These are phyloP conservation scores for Apocheima hispidaria DNA, from an alignment of 2,888 invertebrate genomes.

Conservation along the genomic window DNA sequence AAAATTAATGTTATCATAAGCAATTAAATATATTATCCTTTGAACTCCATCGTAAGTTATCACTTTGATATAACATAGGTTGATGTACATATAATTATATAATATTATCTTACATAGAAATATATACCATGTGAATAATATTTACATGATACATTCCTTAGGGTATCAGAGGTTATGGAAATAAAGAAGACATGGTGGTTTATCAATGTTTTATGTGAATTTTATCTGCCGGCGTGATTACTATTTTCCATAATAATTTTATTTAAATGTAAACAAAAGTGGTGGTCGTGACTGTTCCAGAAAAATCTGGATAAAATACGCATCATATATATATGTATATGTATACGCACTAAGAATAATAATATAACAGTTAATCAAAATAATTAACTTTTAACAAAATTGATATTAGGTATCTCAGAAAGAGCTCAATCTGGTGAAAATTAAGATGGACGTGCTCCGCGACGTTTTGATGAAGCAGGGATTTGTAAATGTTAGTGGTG, in stretches of 20 bases:
- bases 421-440: too few species aligned
- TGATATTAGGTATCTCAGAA: too few species aligned
- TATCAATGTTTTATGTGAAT: conserved; percentile 19
- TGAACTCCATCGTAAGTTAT: conserved; percentile 6
- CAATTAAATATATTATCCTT: not conserved
- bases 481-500: too few species aligned
- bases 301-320: conserved; percentile 14
- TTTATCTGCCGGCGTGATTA: conserved; percentile 9
- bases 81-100: not conserved
- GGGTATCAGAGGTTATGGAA: conserved; percentile 16
- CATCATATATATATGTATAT: not conserved
- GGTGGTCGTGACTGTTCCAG: conserved; percentile 14
- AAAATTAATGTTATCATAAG: not conserved
- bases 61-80: not conserved
- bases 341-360: not conserved
- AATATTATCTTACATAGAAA: not conserved
- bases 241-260: conserved; percentile 13
- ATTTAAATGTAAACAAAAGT: conserved; percentile 8
- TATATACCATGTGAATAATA: not conserved
- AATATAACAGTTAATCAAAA: not conserved
- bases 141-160: not conserved
- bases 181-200: not conserved
- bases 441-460: too few species aligned
- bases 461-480: too few species aligned
- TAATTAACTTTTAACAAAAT: too few species aligned